These are phyloP conservation scores for Girardinus metallicus DNA, from an alignment of 2,797 vertebrate genomes.

Conservation along the genomic window DNA sequence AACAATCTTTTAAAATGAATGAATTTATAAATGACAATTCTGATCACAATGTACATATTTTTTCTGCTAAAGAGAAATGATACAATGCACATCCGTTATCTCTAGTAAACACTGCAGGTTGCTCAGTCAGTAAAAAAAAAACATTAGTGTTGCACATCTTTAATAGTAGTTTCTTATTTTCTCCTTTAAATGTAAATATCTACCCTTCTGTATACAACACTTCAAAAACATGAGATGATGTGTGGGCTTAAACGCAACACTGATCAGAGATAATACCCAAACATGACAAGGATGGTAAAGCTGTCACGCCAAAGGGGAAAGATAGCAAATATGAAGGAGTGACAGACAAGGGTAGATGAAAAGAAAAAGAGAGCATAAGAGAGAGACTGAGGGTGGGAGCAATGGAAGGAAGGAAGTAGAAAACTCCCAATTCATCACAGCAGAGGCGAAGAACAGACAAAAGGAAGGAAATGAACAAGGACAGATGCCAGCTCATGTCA, in stretches of 20 bases:
- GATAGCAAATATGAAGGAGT: conserved; percentile 44
- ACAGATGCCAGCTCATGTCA: conserved; percentile 68
- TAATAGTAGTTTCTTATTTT: neutral
- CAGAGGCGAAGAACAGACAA: conserved; percentile 62
- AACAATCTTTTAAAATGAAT: neutral
- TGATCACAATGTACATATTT: neutral
- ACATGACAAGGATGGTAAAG: conserved; percentile 61
- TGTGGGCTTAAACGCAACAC: conserved; percentile 57
- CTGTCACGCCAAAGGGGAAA: conserved; percentile 46
- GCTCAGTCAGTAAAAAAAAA: conserved; percentile 1
- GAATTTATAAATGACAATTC: neutral
- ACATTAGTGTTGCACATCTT: neutral
- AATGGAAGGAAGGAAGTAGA: conserved; percentile 47
- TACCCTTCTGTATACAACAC: conserved; percentile 4
- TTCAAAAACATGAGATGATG: conserved; percentile 41
- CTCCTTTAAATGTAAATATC: neutral
- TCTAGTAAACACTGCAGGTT: conserved; percentile 12
- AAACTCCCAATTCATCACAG: conserved; percentile 62
- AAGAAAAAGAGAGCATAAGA: conserved; percentile 15
- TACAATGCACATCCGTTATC: neutral
- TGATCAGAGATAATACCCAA: conserved; percentile 73
- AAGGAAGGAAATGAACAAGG: conserved; percentile 72
- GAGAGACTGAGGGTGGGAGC: conserved; percentile 12
- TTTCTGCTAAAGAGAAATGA: neutral
- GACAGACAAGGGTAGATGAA: conserved; percentile 15